Conservation (phyloP, 2,113 vertebrate genomes). For the Miniopterus natalensis region DNA sequence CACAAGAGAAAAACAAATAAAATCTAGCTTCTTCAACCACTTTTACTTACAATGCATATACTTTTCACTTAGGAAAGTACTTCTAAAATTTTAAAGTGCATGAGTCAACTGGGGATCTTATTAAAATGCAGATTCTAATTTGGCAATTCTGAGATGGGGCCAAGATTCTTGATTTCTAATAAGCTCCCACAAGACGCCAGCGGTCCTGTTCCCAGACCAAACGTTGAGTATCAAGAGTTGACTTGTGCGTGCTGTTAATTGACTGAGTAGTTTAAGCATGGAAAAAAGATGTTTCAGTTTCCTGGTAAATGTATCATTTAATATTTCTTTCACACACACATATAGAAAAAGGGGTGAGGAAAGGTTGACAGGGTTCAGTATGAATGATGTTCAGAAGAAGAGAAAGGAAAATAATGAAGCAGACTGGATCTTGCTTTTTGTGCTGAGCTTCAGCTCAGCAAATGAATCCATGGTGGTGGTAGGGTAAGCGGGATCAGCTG, state of each 20-base stretch:
- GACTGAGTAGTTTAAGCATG: neutral
- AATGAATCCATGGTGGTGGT: neutral
- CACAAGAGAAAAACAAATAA: neutral
- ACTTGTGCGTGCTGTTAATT: neutral
- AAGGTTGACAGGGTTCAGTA: neutral
- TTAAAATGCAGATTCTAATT: slow-evolving; percentile 51
- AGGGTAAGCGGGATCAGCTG: neutral
- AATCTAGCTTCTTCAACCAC: neutral
- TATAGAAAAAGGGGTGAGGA: neutral
- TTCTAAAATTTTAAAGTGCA: neutral
- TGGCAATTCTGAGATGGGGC: neutral
- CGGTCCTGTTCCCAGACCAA: neutral
- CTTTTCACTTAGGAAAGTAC: neutral
- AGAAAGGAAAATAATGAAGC: neutral
- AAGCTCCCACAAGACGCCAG: neutral
- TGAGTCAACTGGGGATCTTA: neutral
- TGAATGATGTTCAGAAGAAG: slow-evolving; percentile 21
- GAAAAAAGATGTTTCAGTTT: neutral
- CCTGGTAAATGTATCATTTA: neutral
- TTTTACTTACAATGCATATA: neutral
- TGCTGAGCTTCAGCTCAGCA: neutral
- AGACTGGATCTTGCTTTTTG: neutral
- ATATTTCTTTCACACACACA: neutral
- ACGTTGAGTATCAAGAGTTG: neutral
- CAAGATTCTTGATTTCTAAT: neutral